Evolutionary conservation across 2,113 vertebrate genomes (phyloP).

Genomic region (Strix aluco): DNA sequence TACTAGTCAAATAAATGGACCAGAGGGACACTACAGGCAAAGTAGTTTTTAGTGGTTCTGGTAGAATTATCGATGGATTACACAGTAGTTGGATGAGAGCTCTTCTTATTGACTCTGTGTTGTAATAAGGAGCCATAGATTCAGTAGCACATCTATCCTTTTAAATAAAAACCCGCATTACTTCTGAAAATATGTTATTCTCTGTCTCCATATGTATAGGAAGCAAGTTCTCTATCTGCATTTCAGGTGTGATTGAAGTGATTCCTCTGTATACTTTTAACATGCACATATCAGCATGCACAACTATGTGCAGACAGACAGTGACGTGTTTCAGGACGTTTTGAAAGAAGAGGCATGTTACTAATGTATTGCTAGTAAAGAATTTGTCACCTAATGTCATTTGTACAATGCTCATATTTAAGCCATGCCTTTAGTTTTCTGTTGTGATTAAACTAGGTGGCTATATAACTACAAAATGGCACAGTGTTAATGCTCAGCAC

Average conservation of each 20-base stretch:
- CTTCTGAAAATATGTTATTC: not conserved
- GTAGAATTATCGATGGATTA: not conserved
- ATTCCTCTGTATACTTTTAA: not conserved
- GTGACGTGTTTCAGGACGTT: not conserved
- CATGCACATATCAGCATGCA: not conserved
- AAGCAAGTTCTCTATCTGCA: not conserved
- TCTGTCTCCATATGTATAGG: not conserved
- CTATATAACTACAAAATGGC: not conserved
- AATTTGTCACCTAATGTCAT: not conserved
- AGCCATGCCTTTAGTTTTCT: not conserved
- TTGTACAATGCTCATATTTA: not conserved
- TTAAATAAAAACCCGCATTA: not conserved
- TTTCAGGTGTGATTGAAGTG: not conserved
- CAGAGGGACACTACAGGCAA: not conserved
- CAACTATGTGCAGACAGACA: not conserved
- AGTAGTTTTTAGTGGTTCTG: not conserved
- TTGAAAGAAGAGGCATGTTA: not conserved
- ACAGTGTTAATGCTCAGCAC: not conserved
- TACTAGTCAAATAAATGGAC: not conserved
- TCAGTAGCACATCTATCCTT: not conserved
- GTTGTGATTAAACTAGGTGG: not conserved
- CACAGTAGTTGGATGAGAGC: not conserved
- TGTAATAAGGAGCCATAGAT: not conserved
- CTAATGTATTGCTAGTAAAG: not conserved
- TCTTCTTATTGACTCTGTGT: not conserved